Evolutionary conservation across 2,888 invertebrate species (phyloP), one percentile per base, ranked within the genome.

Genomic region (Nezara viridula): DNA sequence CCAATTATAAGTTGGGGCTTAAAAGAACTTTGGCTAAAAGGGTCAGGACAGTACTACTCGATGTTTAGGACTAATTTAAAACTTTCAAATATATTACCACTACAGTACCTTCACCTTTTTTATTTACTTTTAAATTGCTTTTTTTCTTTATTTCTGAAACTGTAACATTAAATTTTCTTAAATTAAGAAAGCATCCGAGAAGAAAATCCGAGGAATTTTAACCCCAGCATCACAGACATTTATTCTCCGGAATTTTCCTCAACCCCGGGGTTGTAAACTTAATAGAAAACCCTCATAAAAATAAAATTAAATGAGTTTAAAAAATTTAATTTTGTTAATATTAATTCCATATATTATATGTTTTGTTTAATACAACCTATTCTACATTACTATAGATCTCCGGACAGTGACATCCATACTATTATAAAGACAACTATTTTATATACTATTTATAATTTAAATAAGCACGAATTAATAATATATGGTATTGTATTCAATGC

Each of bases 31-130:
- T 2, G 4, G 32, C 21, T 73, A 73, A 73, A 73, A 73, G 66
- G 37, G 32, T 37, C 19, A 73, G 66, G 66, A 73, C 66, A 73
- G 32, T 73, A 37, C 37, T 73, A 73, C 19, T 37, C 19, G 1
- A 19, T 73, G 37, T 73, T 73, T 37, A 73, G 66, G 66, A 19
- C 66, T 73, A 73, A 60, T 73, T 73, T 73, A 73, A 73, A 73
- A 73, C 66, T 73, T 73, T 73, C 66, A 37, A 73, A 73, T 37
- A 73, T 73, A 73, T 73, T 73, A 73, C 66, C 66, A 27, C 27
- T 60, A 27, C 3, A 60, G 32, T 73, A 32, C 24, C 32, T 9
- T 73, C 19, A 14, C 19, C 27, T 73, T 37, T 37, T 73, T 73
- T 37, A 73, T 37, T 32, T 73, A 37, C 32, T 73, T 73, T 73